Evolutionary conservation across 2,888 invertebrate species (phyloP), one percentile per base, ranked within the genome.

Genomic region (Myopa tessellatipennis): DNA sequence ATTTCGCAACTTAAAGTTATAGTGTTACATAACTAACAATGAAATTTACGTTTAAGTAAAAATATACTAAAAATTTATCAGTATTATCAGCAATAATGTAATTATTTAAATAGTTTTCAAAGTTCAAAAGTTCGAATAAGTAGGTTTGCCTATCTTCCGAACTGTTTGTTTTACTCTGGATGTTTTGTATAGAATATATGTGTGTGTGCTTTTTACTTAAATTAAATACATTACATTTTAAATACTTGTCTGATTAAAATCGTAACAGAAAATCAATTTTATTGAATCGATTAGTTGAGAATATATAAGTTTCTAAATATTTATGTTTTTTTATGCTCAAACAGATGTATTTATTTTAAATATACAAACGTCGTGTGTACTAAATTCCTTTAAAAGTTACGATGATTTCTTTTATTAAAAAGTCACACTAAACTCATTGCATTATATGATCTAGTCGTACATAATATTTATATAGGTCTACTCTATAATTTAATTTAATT

Each of bases 21-120:
- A 74, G 65, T 67, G 55, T 74, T 67, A 74, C 50, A 74, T 67
- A 74, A 67, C 74, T 67, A n/a, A 74, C 74, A 68, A 74, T 58
- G 67, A 74, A 67, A 67, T 74, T 65, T 60, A 60, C 45, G 38
- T 73, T 73, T 50, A 61, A 73, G 26, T 73, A 73, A 52, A 74
- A 67, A 74, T 74, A 36, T 52, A 52, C 26, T 61, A 61, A 71
- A 61, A 16, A 4, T 36, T 14, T 65, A 55, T 10, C 55, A n/a
- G 16, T n/a, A 55, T 16, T 55, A 55, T 14, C 10, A 55, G 5
- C 55, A 55, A 16, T n/a, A 16, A 55, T 55, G 14, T 55, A 55
- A n/a, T 8, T 55, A 16, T 16, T 55, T n/a, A 55, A 16, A 6
- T 55, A 55, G 10, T 4, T 26, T 38, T 38, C 14, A 65, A 36